Conservation (phyloP, 2,113 vertebrate species). For the Mesitornis unicolor region DNA sequence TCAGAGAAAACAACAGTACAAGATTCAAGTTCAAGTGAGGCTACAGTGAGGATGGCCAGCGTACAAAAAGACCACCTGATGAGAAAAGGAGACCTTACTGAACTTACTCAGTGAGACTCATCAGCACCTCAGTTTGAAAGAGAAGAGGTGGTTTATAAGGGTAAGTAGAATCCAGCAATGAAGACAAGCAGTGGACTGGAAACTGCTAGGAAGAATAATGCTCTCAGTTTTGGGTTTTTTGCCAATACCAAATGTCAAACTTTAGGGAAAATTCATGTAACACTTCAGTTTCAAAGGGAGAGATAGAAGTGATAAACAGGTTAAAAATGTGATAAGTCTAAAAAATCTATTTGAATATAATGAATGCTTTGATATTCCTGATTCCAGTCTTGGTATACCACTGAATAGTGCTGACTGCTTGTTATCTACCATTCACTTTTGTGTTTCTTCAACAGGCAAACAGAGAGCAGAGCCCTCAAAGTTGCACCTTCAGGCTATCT, state of each 20-base stretch:
- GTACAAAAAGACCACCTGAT: neutral
- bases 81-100: neutral
- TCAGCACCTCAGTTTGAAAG: neutral
- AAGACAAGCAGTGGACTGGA: neutral
- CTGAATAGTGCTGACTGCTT: neutral
- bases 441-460: neutral
- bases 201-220: neutral
- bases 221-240: neutral
- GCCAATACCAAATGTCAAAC: neutral
- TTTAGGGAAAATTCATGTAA: neutral
- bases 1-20: neutral
- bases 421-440: neutral
- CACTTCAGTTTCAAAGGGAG: neutral
- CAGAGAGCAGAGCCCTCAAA: neutral
- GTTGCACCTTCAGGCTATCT: neutral
- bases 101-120: neutral
- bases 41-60: neutral
- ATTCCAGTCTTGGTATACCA: neutral
- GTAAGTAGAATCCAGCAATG: neutral
- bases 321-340: neutral
- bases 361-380: neutral
- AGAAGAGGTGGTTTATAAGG: neutral
- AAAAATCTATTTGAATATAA: neutral
- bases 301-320: neutral
- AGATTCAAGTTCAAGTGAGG: neutral